Conservation (phyloP, 2,888 invertebrate genomes). For the Lagria hirta region DNA sequence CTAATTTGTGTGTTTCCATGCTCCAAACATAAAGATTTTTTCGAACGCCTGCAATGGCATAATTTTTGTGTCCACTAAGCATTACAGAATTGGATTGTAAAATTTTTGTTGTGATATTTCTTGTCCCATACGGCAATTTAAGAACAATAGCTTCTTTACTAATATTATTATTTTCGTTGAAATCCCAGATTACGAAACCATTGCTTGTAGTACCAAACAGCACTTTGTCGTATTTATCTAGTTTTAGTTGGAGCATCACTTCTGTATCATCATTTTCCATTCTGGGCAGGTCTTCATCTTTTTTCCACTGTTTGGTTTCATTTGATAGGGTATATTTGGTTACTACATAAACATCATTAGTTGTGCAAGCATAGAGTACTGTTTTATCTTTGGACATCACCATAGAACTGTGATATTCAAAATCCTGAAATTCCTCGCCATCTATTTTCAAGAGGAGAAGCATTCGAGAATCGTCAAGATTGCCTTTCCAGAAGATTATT, state of each 20-base stretch:
- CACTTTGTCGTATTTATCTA: constrained; percentile 79
- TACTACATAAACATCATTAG: constrained; percentile 61
- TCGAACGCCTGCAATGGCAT: constrained; percentile 90
- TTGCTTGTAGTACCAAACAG: constrained; percentile 82
- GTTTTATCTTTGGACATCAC: constrained; percentile 68
- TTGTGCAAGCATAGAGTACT: constrained; percentile 70
- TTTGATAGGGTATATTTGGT: constrained; percentile 53
- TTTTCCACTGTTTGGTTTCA: constrained; percentile 64
- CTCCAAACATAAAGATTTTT: constrained; percentile 96
- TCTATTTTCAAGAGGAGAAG: constrained; percentile 44
- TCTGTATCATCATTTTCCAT: constrained; percentile 72
- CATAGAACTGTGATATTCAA: constrained; percentile 58
- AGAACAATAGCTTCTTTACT: constrained; percentile 65
- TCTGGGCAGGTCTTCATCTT: constrained; percentile 63
- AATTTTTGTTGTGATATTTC: constrained; percentile 92
- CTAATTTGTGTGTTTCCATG: constrained; percentile 74
- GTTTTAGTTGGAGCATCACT: constrained; percentile 76
- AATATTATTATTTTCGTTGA: constrained; percentile 58
- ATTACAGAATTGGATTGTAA: constrained; percentile 89
- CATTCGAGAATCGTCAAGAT: constrained; percentile 73
- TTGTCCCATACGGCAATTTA: constrained; percentile 78
- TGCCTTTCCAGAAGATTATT: constrained; percentile 79
- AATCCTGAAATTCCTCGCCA: constrained; percentile 30
- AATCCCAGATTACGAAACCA: constrained; percentile 82
- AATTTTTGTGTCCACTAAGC: constrained; percentile 86